These are phyloP conservation scores for Sebastes miniatus DNA, from an alignment of 2,797 vertebrate genomes.

Conservation along the genomic window DNA sequence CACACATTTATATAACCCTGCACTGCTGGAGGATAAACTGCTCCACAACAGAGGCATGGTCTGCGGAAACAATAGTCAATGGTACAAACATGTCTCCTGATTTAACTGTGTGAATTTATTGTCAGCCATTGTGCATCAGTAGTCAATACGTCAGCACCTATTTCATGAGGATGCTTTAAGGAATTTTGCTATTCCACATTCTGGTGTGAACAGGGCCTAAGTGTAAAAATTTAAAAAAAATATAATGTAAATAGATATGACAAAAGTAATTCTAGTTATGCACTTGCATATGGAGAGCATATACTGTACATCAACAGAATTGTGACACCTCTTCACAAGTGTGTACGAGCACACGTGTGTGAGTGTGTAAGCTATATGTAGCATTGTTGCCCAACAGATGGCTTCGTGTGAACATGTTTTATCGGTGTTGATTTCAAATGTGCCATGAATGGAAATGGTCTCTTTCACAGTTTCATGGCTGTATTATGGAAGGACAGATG, in stretches of 20 bases:
- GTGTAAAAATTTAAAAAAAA: background rate
- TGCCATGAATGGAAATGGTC: slow-evolving; percentile 46
- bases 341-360: background rate
- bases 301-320: background rate
- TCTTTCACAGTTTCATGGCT: slow-evolving; percentile 6
- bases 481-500: background rate
- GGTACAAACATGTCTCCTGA: background rate
- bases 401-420: slow-evolving; percentile 59
- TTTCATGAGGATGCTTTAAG: background rate
- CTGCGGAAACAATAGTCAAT: background rate
- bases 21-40: background rate
- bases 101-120: background rate
- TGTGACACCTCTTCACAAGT: slow-evolving; percentile 10
- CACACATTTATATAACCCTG: background rate
- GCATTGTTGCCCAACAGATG: slow-evolving; percentile 61
- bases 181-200: background rate
- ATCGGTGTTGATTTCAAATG: slow-evolving; percentile 60
- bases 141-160: background rate
- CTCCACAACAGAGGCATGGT: background rate
- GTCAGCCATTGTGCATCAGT: background rate
- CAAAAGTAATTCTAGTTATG: background rate
- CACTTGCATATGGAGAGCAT: background rate
- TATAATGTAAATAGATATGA: background rate
- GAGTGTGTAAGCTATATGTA: background rate
- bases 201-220: background rate